phyloP scores from a whole-genome alignment of 2,888 invertebrate species.

The Muschampia staudingeri region DNA sequence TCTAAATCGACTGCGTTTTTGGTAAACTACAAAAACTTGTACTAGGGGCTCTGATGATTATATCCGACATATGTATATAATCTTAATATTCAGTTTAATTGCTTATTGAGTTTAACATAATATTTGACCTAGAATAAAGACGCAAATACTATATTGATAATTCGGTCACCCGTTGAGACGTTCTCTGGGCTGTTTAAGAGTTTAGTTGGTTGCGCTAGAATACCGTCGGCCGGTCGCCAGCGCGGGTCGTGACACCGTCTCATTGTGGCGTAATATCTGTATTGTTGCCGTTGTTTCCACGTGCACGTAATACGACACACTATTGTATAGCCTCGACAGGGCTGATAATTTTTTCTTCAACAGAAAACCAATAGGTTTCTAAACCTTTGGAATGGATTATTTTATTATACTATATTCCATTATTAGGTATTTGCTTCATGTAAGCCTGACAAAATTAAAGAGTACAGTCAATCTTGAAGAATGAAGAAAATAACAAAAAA shows the following conservation, averaged over 20 bases:
- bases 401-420: too few relatives aligned
- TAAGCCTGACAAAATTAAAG: not conserved
- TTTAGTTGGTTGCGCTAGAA: conserved; percentile 81
- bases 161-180: conserved; percentile 75
- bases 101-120: not conserved
- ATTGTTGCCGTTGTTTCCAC: conserved; percentile 45
- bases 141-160: not conserved
- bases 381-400: not conserved
- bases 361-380: not conserved
- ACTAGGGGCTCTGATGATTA: too few relatives aligned
- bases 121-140: not conserved
- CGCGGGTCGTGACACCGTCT: conserved; percentile 80
- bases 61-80: too few relatives aligned
- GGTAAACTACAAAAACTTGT: too few relatives aligned
- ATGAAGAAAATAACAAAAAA: not conserved
- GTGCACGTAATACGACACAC: conserved; percentile 38
- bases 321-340: conserved; percentile 25
- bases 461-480: not conserved
- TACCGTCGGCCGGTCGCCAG: conserved; percentile 39
- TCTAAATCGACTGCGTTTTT: too few relatives aligned
- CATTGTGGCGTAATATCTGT: conserved; percentile 77
- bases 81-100: not conserved
- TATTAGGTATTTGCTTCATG: too few relatives aligned
- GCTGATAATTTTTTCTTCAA: conserved; percentile 2
- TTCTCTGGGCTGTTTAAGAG: conserved; percentile 77